Percentiles rank a stretch among this genome's conserved stretches.
Evolutionary conservation across 2,888 invertebrate species (phyloP).

Genomic region (Hoplodrina blanda): DNA sequence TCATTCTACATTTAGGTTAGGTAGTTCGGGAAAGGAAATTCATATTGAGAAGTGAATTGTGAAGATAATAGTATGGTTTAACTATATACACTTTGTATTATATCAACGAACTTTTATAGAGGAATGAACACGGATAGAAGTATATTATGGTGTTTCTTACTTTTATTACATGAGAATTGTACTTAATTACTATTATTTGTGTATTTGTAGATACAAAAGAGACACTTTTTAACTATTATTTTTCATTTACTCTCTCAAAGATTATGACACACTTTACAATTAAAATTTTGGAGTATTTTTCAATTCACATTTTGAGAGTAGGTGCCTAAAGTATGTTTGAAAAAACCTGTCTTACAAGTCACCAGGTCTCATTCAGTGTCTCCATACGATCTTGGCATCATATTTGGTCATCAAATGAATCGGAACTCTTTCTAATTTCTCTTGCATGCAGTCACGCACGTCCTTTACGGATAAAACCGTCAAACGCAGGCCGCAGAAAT

Average conservation of each 20-base stretch:
- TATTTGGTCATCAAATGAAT: not conserved
- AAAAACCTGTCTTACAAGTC: too few relatives aligned
- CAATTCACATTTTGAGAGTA: too few relatives aligned
- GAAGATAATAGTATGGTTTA: not conserved
- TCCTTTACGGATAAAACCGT: not conserved
- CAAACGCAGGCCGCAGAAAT: not conserved
- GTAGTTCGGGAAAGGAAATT: slow-evolving; percentile 15
- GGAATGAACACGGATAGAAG: not conserved
- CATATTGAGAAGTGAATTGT: slow-evolving; percentile 18
- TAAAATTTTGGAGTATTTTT: too few relatives aligned
- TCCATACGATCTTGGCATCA: too few relatives aligned
- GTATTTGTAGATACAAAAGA: not conserved
- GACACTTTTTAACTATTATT: too few relatives aligned
- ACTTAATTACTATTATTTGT: too few relatives aligned
- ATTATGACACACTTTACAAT: too few relatives aligned
- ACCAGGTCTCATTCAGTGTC: too few relatives aligned
- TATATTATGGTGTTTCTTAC: not conserved
- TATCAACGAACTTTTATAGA: not conserved
- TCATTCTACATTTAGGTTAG: slow-evolving; percentile 19
- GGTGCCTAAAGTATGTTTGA: too few relatives aligned
- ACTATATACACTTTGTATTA: not conserved
- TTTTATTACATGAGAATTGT: not conserved
- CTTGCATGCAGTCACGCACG: not conserved
- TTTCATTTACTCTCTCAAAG: too few relatives aligned
- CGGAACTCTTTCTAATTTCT: not conserved